A percentile compares a stretch with the other conserved stretches of the same genome.
Conservation (phyloP, 2,888 invertebrate species). For the Dilophus febrilis region DNA sequence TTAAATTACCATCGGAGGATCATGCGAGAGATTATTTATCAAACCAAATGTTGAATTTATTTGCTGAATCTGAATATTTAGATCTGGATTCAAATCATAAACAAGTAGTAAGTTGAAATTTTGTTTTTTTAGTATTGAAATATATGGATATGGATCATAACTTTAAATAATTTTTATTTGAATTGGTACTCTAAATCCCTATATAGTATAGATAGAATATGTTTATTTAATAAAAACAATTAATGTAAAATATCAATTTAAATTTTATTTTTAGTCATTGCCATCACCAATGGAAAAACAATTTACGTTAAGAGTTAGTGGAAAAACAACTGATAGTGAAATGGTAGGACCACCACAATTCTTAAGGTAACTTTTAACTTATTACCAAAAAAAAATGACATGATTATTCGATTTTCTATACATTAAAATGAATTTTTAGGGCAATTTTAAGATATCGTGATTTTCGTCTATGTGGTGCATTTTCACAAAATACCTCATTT, state of each 20-base stretch:
- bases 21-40: conserved; percentile 11
- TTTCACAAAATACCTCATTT: conserved; percentile 59
- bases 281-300: conserved; percentile 27
- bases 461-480: conserved; percentile 60
- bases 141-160: too few relatives aligned
- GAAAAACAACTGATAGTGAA: conserved; percentile 18
- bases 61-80: conserved; percentile 6
- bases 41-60: conserved; percentile 11
- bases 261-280: conserved; percentile 6
- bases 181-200: too few relatives aligned
- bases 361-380: conserved; percentile 29
- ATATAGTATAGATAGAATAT: too few relatives aligned
- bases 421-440: conserved; percentile 45
- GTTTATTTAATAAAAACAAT: too few relatives aligned
- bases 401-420: conserved; percentile 20
- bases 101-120: not conserved
- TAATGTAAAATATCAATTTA: not conserved
- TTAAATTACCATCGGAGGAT: conserved; percentile 8
- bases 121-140: not conserved
- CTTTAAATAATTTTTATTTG: too few relatives aligned
- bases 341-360: conserved; percentile 26
- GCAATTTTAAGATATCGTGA: conserved; percentile 49
- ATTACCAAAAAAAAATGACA: conserved; percentile 17
- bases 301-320: conserved; percentile 31
- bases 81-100: too few relatives aligned